Evolutionary conservation across 2,888 invertebrate species (phyloP).

Genomic region (Dendrolimus houi): DNA sequence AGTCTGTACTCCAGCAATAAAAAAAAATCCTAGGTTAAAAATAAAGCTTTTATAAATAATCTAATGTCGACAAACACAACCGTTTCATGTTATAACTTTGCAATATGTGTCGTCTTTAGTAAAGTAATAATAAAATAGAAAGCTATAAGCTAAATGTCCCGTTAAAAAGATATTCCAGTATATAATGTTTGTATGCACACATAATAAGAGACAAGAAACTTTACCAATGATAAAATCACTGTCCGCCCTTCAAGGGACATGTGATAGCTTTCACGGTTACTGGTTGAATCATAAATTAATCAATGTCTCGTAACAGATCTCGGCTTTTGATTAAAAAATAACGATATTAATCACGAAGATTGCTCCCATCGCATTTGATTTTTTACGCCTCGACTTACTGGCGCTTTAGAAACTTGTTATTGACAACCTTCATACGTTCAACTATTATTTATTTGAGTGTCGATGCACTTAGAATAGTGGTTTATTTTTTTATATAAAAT

Average conservation of each 20-base stretch:
- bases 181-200: too few species aligned
- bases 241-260: neutral
- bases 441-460: too few species aligned
- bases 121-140: too few species aligned
- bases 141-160: too few species aligned
- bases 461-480: too few species aligned
- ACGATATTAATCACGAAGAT: constrained; percentile 31
- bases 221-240: neutral
- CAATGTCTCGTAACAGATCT: constrained; percentile 30
- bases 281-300: constrained; percentile 30
- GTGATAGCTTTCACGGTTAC: constrained; percentile 25
- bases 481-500: too few species aligned
- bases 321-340: constrained; percentile 24
- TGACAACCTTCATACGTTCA: neutral
- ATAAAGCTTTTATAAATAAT: too few species aligned
- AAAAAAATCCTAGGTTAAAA: too few species aligned
- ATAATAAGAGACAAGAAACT: neutral
- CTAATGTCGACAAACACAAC: too few species aligned
- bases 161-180: too few species aligned
- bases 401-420: neutral
- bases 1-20: too few species aligned
- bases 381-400: neutral
- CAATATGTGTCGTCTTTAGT: too few species aligned
- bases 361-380: constrained; percentile 18
- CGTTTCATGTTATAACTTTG: neutral